Evolutionary conservation across 2,113 vertebrate genomes (phyloP).

Genomic region (Mus musculus): DNA sequence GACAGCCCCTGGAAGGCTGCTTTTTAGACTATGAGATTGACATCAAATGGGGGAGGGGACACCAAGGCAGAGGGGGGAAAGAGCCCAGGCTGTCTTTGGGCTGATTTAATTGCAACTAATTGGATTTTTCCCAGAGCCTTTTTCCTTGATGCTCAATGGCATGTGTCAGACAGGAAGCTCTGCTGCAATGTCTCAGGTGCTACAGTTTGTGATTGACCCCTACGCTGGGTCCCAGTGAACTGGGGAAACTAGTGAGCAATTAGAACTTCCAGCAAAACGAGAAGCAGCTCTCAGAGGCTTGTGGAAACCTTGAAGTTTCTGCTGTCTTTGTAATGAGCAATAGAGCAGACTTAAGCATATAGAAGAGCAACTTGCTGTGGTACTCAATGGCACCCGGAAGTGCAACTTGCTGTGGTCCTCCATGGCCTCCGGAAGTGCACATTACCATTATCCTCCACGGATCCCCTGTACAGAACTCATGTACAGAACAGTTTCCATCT

Average conservation of each 20-base stretch:
- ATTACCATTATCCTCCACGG: neutral
- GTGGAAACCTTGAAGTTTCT: neutral
- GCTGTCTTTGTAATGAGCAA: neutral
- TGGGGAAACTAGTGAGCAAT: neutral
- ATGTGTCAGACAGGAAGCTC: neutral
- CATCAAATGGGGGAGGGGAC: slow-evolving; percentile 4
- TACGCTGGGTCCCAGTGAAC: neutral
- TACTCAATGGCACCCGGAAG: neutral
- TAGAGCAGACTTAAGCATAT: neutral
- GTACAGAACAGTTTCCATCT: no score
- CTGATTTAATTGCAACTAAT: slow-evolving; percentile 60
- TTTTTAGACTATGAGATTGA: slow-evolving; percentile 49
- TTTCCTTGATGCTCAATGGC: neutral
- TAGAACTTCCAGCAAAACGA: neutral
- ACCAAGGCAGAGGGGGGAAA: neutral
- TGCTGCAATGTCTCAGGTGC: neutral
- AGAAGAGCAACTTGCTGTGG: neutral
- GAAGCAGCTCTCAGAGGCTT: slow-evolving; percentile 34
- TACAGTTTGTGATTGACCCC: neutral
- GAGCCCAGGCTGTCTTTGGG: neutral
- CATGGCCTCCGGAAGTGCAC: neutral
- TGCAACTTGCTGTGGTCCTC: neutral
- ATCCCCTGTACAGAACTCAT: neutral
- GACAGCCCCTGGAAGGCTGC: slow-evolving; percentile 57
- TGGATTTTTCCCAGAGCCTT: slow-evolving; percentile 32